Percentiles rank a stretch among this genome's conserved stretches.
Evolutionary conservation across 2,888 invertebrate species (phyloP).

Genomic region (Dermolepida albohirtum): DNA sequence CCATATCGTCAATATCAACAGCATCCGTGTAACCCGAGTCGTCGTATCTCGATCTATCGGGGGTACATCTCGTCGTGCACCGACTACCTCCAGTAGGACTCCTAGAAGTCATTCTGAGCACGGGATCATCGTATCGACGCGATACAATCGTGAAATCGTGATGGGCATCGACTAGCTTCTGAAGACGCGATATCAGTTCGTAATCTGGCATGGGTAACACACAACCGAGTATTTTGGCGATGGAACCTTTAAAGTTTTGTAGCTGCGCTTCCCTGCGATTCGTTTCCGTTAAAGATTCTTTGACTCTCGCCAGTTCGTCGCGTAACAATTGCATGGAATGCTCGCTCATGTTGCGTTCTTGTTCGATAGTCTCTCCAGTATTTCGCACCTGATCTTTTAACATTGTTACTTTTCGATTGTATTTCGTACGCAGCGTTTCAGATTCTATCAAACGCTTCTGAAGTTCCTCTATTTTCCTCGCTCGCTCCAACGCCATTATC

Average conservation of each 20-base stretch:
- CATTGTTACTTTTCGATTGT: conserved; percentile 77
- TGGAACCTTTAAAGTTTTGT: conserved; percentile 76
- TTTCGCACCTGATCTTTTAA: conserved; percentile 79
- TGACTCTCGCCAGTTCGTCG: conserved; percentile 81
- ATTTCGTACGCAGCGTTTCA: conserved; percentile 80
- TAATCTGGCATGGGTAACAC: conserved; percentile 70
- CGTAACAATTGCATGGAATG: conserved; percentile 78
- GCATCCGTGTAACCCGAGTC: conserved; percentile 81
- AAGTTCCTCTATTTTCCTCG: conserved; percentile 85
- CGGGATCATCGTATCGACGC: conserved; percentile 76
- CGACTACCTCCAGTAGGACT: conserved; percentile 71
- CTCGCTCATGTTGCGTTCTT: conserved; percentile 76
- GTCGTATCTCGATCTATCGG: conserved; percentile 74
- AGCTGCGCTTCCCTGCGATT: conserved; percentile 82
- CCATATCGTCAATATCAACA: conserved; percentile 74
- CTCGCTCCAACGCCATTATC: conserved; percentile 86
- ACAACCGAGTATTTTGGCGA: conserved; percentile 70
- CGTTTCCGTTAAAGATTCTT: conserved; percentile 79
- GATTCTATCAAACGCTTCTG: conserved; percentile 85
- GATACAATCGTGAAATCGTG: conserved; percentile 89
- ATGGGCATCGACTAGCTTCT: conserved; percentile 87
- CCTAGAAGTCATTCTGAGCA: conserved; percentile 66
- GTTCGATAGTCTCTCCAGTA: conserved; percentile 76
- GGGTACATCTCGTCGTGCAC: conserved; percentile 64
- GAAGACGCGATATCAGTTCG: conserved; percentile 75